These are phyloP conservation scores for Stegostoma tigrinum DNA, from an alignment of 2,113 vertebrate genomes.

Conservation along the genomic window DNA sequence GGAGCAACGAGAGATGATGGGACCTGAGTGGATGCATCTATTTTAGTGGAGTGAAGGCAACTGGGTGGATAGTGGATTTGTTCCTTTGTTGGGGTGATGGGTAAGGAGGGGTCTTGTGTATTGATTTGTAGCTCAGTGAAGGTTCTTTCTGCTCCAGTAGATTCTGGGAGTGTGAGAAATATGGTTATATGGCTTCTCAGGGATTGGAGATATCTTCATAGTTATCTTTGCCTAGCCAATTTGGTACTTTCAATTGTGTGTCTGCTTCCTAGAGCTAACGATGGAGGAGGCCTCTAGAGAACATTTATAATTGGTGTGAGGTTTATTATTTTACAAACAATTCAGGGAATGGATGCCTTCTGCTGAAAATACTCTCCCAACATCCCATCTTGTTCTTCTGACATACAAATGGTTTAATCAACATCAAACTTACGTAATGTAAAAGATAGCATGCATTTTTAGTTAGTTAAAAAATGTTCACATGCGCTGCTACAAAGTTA, in stretches of 20 bases:
- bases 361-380: not conserved
- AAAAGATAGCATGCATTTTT: not conserved
- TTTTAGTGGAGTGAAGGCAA: not conserved
- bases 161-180: not conserved
- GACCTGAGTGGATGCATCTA: not conserved
- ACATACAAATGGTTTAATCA: not conserved
- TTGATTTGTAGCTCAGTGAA: not conserved
- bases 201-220: not conserved
- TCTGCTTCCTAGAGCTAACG: not conserved
- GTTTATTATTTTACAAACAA: not conserved
- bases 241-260: not conserved
- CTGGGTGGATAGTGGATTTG: not conserved
- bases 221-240: not conserved
- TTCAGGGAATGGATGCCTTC: not conserved
- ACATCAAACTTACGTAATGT: not conserved
- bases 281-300: not conserved
- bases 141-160: not conserved
- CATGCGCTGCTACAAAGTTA: not conserved
- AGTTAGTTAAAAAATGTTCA: not conserved
- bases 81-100: not conserved
- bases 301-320: not conserved
- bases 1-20: not conserved
- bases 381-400: not conserved
- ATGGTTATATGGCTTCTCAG: not conserved
- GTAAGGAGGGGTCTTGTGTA: not conserved